A percentile compares a stretch with the other conserved stretches of the same genome.
These are phyloP conservation scores for Himalopsyche kuldschensis DNA, from an alignment of 2,888 invertebrate species.

Conservation along the genomic window DNA sequence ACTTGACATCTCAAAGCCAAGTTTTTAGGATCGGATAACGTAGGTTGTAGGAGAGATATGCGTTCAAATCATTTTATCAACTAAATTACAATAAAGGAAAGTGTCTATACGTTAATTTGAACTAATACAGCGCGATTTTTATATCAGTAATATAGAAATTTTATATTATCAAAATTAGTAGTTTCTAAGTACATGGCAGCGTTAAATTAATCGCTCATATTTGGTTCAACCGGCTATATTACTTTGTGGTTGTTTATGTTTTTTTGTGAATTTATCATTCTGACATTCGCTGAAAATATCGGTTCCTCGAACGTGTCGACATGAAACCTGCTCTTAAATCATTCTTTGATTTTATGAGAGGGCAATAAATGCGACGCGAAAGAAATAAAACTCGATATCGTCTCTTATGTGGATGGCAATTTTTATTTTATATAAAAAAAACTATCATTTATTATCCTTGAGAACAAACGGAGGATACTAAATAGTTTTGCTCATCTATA, in stretches of 20 bases:
- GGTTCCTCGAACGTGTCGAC: conserved; percentile 19
- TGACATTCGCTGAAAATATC: conserved; percentile 10
- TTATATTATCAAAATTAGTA: too few species aligned
- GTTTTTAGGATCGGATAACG: too few species aligned
- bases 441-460: not conserved
- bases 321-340: conserved; percentile 21
- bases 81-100: too few species aligned
- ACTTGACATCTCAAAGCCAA: too few species aligned
- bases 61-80: too few species aligned
- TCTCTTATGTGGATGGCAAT: not conserved
- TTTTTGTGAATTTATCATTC: conserved; percentile 25
- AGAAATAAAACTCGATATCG: conserved; percentile 17
- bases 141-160: too few species aligned
- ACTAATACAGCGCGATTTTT: too few species aligned
- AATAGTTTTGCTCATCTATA: too few species aligned
- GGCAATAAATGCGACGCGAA: conserved; percentile 22
- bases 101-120: too few species aligned
- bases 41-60: too few species aligned
- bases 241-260: not conserved
- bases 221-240: not conserved
- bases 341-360: conserved; percentile 24
- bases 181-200: too few species aligned
- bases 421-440: not conserved
- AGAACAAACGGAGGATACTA: too few species aligned
- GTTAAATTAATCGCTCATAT: not conserved